phyloP scores from a whole-genome alignment of 64 coral and sea anemone genomes.

The Trachythela sp. region DNA sequence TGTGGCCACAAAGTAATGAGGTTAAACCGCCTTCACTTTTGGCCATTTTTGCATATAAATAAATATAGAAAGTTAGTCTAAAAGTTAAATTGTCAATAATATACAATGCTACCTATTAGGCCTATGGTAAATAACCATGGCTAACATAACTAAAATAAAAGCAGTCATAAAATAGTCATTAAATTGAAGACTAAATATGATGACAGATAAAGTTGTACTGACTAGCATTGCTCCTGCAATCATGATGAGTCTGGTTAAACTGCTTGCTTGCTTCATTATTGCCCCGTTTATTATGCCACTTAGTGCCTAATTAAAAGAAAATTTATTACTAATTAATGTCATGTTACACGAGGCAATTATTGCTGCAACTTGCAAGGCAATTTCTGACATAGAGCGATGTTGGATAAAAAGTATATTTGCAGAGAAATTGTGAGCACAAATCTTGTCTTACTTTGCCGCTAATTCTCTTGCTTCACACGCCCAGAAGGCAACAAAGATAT shows the following conservation, averaged over 20 bases:
- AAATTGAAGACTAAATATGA: slow-evolving; percentile 58
- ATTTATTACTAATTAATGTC: neutral
- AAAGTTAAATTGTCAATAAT: no score
- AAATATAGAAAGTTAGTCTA: no score
- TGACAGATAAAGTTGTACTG: slow-evolving; percentile 59
- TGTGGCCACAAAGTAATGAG: no score
- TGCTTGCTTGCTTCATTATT: slow-evolving; percentile 85
- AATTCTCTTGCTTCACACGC: no score
- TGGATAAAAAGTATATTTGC: no score
- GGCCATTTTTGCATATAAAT: no score
- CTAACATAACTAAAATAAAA: slow-evolving; percentile 55
- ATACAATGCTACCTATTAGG: neutral
- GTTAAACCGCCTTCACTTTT: no score
- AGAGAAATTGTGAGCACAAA: no score
- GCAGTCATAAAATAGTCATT: slow-evolving; percentile 68
- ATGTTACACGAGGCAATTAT: neutral
- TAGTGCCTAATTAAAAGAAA: slow-evolving; percentile 46
- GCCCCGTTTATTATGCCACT: slow-evolving; percentile 74
- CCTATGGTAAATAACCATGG: slow-evolving; percentile 62
- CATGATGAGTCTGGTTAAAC: slow-evolving; percentile 60
- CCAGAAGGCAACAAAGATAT: no score
- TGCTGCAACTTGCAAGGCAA: neutral
- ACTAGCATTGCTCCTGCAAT: slow-evolving; percentile 85
- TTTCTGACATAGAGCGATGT: no score
- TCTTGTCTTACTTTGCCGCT: no score